phyloP scores from a whole-genome alignment of 2,113 vertebrate genomes.

The Promerops cafer region DNA sequence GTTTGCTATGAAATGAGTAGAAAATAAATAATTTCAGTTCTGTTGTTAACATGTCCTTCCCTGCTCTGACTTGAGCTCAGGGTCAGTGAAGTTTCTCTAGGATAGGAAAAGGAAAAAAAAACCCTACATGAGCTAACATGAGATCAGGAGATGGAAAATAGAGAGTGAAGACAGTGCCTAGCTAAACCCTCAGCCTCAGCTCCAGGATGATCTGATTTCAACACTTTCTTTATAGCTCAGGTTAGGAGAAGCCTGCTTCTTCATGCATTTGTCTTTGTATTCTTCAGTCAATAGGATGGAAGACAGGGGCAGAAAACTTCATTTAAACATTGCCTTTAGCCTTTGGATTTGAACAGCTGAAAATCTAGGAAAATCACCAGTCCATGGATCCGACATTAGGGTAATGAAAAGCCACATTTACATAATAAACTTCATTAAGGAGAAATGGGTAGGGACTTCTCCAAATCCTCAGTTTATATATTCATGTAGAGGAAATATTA shows the following conservation, averaged over 20 bases:
- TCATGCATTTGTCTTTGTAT: not conserved
- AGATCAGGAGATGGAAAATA: not conserved
- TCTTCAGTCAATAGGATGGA: not conserved
- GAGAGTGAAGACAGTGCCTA: not conserved
- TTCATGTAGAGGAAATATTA: not conserved
- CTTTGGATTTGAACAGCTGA: not conserved
- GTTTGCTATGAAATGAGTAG: not conserved
- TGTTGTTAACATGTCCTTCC: not conserved
- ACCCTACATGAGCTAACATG: fast-evolving
- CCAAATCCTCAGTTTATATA: not conserved
- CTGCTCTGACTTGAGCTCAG: not conserved
- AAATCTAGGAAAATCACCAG: not conserved
- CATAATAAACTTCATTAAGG: not conserved
- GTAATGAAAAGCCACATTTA: not conserved
- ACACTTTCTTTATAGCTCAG: not conserved
- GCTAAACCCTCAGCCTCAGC: not conserved
- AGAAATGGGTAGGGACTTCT: not conserved
- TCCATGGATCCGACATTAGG: not conserved
- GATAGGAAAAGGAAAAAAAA: not conserved
- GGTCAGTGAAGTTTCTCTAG: not conserved
- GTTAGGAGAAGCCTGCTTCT: not conserved
- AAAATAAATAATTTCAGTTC: not conserved
- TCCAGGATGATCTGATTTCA: not conserved
- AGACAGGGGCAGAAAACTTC: not conserved
- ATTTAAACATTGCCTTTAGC: not conserved